Evolutionary conservation across 2,113 vertebrate species (phyloP), one percentile per base, ranked within the genome.

Genomic region (Formicarius rufipectus): DNA sequence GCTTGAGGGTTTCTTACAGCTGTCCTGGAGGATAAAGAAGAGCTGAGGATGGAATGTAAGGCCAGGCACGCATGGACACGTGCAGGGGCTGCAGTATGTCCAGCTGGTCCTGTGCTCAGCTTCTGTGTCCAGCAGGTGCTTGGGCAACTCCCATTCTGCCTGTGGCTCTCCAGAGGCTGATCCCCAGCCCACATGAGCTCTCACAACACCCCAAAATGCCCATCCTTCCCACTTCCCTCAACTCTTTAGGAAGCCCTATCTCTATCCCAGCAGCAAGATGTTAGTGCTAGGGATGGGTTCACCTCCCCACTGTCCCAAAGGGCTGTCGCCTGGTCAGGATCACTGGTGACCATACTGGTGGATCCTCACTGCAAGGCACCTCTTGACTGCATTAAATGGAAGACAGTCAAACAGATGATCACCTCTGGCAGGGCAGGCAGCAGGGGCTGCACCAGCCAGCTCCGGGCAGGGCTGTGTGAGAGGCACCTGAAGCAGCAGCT

Each of bases 21-120:
- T 69, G 23, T 58, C 6, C 53, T 53, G 45, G 64, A 60, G 28
- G 40, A 52, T 0, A 0, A 27, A 73, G 59, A 35, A 81, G 42
- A 74, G 45, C 56, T 85, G 66, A 53, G 56, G 56, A n/a, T 25
- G 60, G 53, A 63, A 39, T 14, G 10, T 47, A 68, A 81, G 13
- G n/a, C 60, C 9, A n/a, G 58, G 27, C 2, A 3, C 2, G 3
- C 28, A 12, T 12, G 55, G 53, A 28, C 9, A 7, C 0, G 0
- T 69, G 22, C 55, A 44, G 21, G 14, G 1, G 3, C 64, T 8
- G 4, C 59, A 19, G 28, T 35, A 37, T 33, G 79, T 23, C 22
- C 73, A 62, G 35, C 53, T 3, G 4, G 17, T 7, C 6, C 4
- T 5, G 14, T 2, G 14, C 66, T 84, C 5, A 2, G 22, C 35